These are phyloP conservation scores for Gymnothorax javanicus DNA, from an alignment of 2,797 vertebrate species.

Conservation along the genomic window DNA sequence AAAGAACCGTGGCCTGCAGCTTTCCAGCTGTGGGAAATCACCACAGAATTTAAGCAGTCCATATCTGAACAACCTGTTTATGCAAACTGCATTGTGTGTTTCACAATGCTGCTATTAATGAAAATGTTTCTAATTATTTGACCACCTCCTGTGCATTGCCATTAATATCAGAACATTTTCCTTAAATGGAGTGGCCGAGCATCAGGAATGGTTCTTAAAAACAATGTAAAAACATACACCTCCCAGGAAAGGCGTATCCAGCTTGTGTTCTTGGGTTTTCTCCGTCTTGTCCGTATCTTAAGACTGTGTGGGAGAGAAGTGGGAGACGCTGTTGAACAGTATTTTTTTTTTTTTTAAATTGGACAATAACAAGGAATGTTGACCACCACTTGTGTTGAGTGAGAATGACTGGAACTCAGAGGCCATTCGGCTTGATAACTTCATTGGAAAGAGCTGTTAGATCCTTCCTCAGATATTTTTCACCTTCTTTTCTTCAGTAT, in stretches of 20 bases:
- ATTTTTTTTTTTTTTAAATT: not conserved
- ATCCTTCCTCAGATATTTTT: not conserved
- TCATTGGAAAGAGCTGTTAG: not conserved
- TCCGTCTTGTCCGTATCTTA: slow-evolving; percentile 26
- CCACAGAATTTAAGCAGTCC: too few species aligned
- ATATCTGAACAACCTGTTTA: too few species aligned
- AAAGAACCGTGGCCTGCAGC: too few species aligned
- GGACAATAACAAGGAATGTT: not conserved
- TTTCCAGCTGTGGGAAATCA: too few species aligned
- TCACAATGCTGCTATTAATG: too few species aligned
- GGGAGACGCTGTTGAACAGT: not conserved
- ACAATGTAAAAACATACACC: not conserved
- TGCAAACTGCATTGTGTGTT: too few species aligned
- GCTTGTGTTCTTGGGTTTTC: slow-evolving; percentile 7
- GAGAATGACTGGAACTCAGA: not conserved
- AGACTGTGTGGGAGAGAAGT: not conserved
- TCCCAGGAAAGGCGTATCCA: not conserved
- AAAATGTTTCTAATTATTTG: too few species aligned
- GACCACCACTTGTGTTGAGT: not conserved
- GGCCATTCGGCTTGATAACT: not conserved
- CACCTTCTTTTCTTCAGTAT: not conserved
- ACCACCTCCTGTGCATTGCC: not conserved
- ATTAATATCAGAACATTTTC: slow-evolving; percentile 18
- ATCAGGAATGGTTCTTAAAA: not conserved
- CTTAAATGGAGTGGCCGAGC: not conserved